phyloP scores from a whole-genome alignment of 2,797 vertebrate species.

The Liasis olivaceus region DNA sequence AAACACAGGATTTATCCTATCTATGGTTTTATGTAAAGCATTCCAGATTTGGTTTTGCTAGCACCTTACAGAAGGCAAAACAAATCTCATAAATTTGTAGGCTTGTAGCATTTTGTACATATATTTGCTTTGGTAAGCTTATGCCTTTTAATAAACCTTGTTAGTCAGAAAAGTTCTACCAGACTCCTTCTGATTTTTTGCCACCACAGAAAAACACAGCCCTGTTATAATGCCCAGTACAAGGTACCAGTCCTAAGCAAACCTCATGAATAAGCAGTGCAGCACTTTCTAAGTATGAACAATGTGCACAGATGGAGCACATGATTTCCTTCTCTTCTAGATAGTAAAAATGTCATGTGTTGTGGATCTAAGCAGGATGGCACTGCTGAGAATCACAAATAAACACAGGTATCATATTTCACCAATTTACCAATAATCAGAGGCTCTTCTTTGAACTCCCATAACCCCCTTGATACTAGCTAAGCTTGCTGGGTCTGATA shows the following conservation, averaged over 20 bases:
- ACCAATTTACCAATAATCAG: neutral
- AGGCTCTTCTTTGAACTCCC: neutral
- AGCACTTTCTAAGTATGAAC: neutral
- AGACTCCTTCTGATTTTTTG: neutral
- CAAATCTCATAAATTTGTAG: slow-evolving; percentile 70
- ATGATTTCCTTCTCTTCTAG: neutral
- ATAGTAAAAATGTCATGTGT: neutral
- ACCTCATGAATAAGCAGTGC: neutral
- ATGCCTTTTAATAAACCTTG: neutral
- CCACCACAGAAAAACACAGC: neutral
- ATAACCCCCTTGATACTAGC: neutral
- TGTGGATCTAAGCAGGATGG: neutral
- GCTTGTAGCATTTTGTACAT: slow-evolving; percentile 84
- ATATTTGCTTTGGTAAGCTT: slow-evolving; percentile 64
- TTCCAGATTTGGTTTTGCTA: slow-evolving; percentile 67
- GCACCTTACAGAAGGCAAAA: slow-evolving; percentile 83
- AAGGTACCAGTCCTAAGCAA: neutral
- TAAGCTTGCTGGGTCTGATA: neutral
- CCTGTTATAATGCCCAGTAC: neutral
- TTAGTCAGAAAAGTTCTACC: neutral
- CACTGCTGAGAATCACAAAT: neutral
- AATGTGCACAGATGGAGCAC: neutral
- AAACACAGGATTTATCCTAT: slow-evolving; percentile 60
- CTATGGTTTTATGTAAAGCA: slow-evolving; percentile 68
- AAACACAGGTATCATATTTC: neutral